Evolutionary conservation across 2,113 vertebrate genomes (phyloP), one percentile per base, ranked within the genome.

Genomic region (Machaerirhynchus nigripectus): DNA sequence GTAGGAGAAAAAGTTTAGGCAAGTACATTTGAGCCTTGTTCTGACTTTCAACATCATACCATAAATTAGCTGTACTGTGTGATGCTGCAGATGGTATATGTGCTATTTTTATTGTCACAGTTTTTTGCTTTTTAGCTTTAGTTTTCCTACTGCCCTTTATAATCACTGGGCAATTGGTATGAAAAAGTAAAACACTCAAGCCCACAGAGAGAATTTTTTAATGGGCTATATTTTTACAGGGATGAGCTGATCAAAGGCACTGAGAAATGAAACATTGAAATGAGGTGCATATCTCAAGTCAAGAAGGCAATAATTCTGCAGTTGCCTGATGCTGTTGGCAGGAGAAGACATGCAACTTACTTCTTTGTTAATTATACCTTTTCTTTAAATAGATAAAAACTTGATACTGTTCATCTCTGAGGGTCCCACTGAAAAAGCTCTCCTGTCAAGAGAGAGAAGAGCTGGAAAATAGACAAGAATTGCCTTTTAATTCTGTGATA

Each of bases 101-200:
- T 78, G 40, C 71, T 90, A 75, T 90, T 89, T 88, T 95, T 92
- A 44, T 81, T 68, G 60, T 49, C 67, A 84, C 8, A 35, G 76
- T 93, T 92, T 96, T 94, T 90, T 71, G 49, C 47, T 82, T n/a
- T 70, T 95, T 70, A 70, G 27, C 40, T 83, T 95, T 42, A 39
- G 50, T 74, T 87, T 94, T 63, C 39, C 55, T 94, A 28, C 52
- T 84, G 56, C 12, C 40, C 60, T 86, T 86, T 75, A 40, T 68
- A 63, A 59, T 88, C 27, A 53, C 47, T 71, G 52, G 44, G 22
- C 24, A 86, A 56, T 71, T 59, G 7, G 8, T 50, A 55, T 64
- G 39, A 83, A 78, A 42, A 19, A 71, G 21, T 35, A 47, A 84
- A 93, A 71, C 20, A 46, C 15, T 63, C 23, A 70, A 4, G 42